phyloP scores from a whole-genome alignment of 2,113 vertebrate species.

The Sus scrofa region T2T-Sscrofa CM000830.6:128111501-128112000 shows the following conservation, averaged over 20 bases:
- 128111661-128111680: neutral
- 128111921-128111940: neutral
- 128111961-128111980: neutral
- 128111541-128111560: neutral
- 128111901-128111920: neutral
- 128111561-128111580: neutral
- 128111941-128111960: neutral
- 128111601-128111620: neutral
- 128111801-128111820: neutral
- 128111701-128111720: neutral
- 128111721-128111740: neutral
- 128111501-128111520: slow-evolving; percentile 11
- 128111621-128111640: neutral
- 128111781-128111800: neutral
- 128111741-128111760: neutral
- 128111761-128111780: neutral
- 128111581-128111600: neutral
- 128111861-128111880: neutral
- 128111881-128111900: neutral
- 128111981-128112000: neutral
- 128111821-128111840: neutral
- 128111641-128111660: neutral
- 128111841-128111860: neutral
- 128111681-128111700: neutral
- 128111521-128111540: slow-evolving; percentile 4